Base-by-base conservation (phyloP, 2,797 vertebrate species). In the Botia kubotai region DNA sequence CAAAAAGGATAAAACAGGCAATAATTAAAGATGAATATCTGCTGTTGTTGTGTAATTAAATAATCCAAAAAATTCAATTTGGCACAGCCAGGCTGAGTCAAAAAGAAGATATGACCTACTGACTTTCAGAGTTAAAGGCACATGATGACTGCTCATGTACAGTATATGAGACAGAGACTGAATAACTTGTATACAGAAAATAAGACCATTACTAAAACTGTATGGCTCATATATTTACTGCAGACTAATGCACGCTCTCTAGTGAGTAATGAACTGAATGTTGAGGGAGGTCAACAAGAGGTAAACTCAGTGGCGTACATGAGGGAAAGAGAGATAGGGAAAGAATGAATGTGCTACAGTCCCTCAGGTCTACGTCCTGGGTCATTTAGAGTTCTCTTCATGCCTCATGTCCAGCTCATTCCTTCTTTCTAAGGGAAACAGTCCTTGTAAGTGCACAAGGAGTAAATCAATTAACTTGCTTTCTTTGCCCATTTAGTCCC, bases 401-500 rank as follows among this genome's bases (percentile, higher is more conserved):
- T 57, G 58, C 39, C 16, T 69, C 17, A 19, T 53, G 46, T 80
- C 52, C 43, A 69, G 57, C 65, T 81, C 72, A 69, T 76, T 57
- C 19, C 26, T 65, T 77, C 26, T 66, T 73, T 46, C 17, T 21
- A 14, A 87, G 88, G 71, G 75, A 82, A 55, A 72, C 69, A 84
- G 84, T 88, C 62, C 12, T 53, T 89, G 89, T 86, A 90, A 91
- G 83, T 73, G 87, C 84, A 87, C 87, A 72, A 86, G 87, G 89
- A 91, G 85, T 93, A 90, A 92, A 93, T 94, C 90, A 93, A 91
- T 93, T 92, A 93, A 92, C 89, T 75, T 80, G 55, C 80, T 85
- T 86, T 89, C 87, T 87, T 66, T 73, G 67, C 33, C 52, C 33
- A 67, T 50, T 53, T 50, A 19, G 66, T 43, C 0, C 13, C 72